A percentile compares a stretch with the other conserved stretches of the same genome.
Evolutionary conservation across 2,113 vertebrate genomes (phyloP).

Genomic region (Brienomyrus brachyistius): DNA sequence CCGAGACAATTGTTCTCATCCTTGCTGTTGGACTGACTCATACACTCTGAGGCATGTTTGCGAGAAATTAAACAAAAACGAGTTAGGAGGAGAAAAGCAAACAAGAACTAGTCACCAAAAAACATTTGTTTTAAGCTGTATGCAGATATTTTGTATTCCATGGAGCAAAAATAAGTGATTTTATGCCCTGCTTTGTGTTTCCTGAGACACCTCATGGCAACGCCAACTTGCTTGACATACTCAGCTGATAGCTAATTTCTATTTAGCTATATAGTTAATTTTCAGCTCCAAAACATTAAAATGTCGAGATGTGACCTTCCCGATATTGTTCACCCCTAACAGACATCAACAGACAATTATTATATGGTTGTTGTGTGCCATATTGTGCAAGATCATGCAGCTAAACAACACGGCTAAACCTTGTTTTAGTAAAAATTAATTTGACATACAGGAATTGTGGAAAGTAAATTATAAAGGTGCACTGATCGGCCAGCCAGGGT

Average conservation of each 20-base stretch:
- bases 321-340: neutral
- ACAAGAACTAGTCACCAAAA: neutral
- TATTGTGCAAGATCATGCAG: no score
- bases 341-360: neutral
- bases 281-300: neutral
- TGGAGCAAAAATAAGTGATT: neutral
- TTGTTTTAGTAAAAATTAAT: no score
- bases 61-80: neutral
- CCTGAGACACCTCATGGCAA: neutral
- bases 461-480: no score
- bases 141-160: neutral
- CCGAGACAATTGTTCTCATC: neutral
- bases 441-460: no score
- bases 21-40: neutral
- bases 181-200: neutral
- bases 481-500: no score
- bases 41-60: neutral
- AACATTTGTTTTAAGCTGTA: neutral
- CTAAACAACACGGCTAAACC: no score
- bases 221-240: neutral
- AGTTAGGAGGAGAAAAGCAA: neutral
- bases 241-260: no score
- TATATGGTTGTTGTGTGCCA: neutral
- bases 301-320: neutral
- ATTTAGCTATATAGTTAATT: neutral